phyloP scores from a whole-genome alignment of 2,888 invertebrate genomes.

The Cistogaster globosa region DNA sequence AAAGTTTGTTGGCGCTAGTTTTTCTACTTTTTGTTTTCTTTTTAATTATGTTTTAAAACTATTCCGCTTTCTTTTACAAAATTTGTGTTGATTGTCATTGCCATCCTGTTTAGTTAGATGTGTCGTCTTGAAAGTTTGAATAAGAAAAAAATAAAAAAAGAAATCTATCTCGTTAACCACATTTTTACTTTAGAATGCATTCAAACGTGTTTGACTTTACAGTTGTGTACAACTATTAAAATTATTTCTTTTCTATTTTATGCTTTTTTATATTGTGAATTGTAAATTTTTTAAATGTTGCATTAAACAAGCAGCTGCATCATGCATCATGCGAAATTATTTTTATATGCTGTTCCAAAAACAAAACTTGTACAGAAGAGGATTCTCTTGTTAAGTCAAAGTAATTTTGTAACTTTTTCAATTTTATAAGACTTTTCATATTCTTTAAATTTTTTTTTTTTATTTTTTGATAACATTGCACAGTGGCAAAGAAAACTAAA shows the following conservation, averaged over 20 bases:
- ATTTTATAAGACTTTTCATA: too few relatives aligned
- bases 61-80: neutral
- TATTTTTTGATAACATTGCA: too few relatives aligned
- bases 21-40: neutral
- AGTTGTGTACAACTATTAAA: constrained; percentile 53
- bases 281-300: constrained; percentile 65
- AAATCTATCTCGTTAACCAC: constrained; percentile 56
- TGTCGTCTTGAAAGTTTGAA: constrained; percentile 43
- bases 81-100: constrained; percentile 5
- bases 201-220: constrained; percentile 68
- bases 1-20: constrained; percentile 38
- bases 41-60: constrained; percentile 1
- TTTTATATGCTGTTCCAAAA: too few relatives aligned
- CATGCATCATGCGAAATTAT: neutral
- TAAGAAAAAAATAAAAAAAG: constrained; percentile 18
- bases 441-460: too few relatives aligned
- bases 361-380: too few relatives aligned
- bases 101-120: constrained; percentile 31
- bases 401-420: too few relatives aligned
- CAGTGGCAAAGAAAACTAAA: too few relatives aligned
- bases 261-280: constrained; percentile 31
- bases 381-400: too few relatives aligned
- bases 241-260: constrained; percentile 44
- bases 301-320: constrained; percentile 42
- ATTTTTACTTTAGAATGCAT: constrained; percentile 42